Percentiles rank a stretch among this genome's conserved stretches.
Conservation (phyloP, 2,888 invertebrate genomes). For the Andrena bucephala region DNA sequence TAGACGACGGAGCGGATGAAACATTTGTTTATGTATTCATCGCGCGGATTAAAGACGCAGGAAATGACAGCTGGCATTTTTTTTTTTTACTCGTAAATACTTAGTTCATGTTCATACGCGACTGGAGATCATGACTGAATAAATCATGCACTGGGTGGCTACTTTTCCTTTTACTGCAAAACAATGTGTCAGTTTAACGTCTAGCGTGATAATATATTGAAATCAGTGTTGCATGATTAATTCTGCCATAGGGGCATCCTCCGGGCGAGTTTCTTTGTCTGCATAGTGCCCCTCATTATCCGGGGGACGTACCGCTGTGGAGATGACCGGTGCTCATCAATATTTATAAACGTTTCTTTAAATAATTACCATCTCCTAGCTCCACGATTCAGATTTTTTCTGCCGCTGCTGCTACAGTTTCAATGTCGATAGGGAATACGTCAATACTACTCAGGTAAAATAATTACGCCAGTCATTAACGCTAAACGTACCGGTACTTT, state of each 20-base stretch:
- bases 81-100: background rate
- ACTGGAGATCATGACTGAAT: background rate
- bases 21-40: background rate
- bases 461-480: background rate
- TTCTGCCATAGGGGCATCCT: background rate
- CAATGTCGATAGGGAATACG: background rate
- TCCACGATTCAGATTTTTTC: background rate
- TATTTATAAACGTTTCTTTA: constrained; percentile 15
- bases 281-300: background rate
- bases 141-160: background rate
- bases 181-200: background rate
- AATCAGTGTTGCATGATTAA: background rate
- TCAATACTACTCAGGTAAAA: background rate
- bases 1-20: background rate
- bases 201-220: background rate
- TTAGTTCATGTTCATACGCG: constrained; percentile 1
- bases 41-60: background rate
- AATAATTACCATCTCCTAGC: background rate
- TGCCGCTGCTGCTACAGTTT: background rate
- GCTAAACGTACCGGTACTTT: too few relatives aligned
- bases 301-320: background rate
- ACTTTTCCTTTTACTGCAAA: background rate
- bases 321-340: constrained; percentile 17
- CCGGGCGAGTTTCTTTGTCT: background rate
- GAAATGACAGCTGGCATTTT: background rate